Base-by-base conservation (phyloP, 2,113 vertebrate species). In the Nothocercus julius region DNA sequence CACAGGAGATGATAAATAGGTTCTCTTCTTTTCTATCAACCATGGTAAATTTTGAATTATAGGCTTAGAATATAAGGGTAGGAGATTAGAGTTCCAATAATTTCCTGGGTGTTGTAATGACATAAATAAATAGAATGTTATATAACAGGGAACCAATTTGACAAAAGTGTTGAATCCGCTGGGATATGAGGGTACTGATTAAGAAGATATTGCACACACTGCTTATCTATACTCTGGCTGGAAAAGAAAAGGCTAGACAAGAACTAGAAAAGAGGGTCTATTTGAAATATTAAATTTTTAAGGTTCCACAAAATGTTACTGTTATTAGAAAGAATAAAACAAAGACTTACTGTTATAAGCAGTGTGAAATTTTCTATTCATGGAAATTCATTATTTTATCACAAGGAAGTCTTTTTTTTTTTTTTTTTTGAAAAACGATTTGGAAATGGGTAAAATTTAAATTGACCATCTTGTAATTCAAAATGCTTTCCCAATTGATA, bases 61-160 rank as follows among this genome's bases (percentile, higher is more conserved):
- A 87, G 59, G n/a, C 54, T 87, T 93, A 74, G 72, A 85, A 70
- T 68, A 89, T 82, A 76, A 92, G 18, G 21, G 69, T 1, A 82
- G 21, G 40, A 87, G 75, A 85, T 90, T 17, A 28, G 87, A 74
- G 91, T 83, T 62, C 27, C 34, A 78, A 61, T 97, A 74, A 94
- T 95, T 94, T 97, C 91, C 87, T 87, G 94, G 36, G 7, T 77
- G 74, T 92, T 87, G 51, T 92, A 91, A 56, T 12, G 14, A 17
- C 77, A 45, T 17, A 85, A 89, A 85, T 45, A 92, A 76, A 61
- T 53, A 61, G 38, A 89, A 74, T 87, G 76, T 93, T 80, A 47
- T 92, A 11, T 59, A 70, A 7, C 17, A 51, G 19, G 24, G 36
- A 94, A 70, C 9, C 30, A 32, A 25, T 54, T 51, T 85, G n/a